These are phyloP conservation scores for Actinernus sp. DNA, from an alignment of 92 coral and sea anemone species.

Conservation along the genomic window DNA sequence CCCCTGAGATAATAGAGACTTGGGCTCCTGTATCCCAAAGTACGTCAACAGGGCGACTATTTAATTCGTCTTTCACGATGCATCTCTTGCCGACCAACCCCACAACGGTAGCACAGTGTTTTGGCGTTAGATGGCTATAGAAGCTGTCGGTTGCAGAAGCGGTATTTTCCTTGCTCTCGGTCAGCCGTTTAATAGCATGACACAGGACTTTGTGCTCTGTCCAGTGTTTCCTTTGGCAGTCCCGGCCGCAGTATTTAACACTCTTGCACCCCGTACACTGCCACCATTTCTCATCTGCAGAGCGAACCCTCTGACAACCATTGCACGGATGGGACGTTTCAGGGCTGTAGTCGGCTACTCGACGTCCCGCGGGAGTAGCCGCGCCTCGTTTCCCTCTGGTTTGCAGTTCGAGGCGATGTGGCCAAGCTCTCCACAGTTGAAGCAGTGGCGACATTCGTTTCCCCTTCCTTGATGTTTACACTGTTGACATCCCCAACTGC, in stretches of 20 bases:
- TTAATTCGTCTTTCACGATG: constrained; percentile 38
- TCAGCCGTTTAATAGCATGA: constrained; percentile 9
- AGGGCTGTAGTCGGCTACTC: too few relatives aligned
- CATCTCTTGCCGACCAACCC: constrained; percentile 61
- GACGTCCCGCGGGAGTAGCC: too few relatives aligned
- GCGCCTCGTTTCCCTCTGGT: too few relatives aligned
- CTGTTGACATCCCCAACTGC: too few relatives aligned
- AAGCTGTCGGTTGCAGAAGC: too few relatives aligned
- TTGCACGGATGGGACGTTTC: too few relatives aligned
- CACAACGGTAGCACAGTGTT: constrained; percentile 28
- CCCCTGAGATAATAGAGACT: constrained; percentile 34
- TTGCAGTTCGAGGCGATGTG: too few relatives aligned
- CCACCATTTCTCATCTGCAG: neutral
- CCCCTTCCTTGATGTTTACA: too few relatives aligned
- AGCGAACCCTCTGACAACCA: constrained; percentile 6
- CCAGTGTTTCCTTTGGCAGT: too few relatives aligned
- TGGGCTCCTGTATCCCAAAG: constrained; percentile 71
- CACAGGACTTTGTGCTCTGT: constrained; percentile 42
- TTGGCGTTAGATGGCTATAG: constrained; percentile 55
- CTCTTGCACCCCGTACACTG: constrained; percentile 25
- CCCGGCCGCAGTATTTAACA: constrained; percentile 26
- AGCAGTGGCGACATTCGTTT: too few relatives aligned
- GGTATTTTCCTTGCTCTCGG: too few relatives aligned
- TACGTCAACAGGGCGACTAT: constrained; percentile 25
- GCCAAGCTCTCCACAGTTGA: too few relatives aligned